Evolutionary conservation across 2,888 invertebrate species (phyloP), one percentile per base, ranked within the genome.

Genomic region (Serrognathus titanus): DNA sequence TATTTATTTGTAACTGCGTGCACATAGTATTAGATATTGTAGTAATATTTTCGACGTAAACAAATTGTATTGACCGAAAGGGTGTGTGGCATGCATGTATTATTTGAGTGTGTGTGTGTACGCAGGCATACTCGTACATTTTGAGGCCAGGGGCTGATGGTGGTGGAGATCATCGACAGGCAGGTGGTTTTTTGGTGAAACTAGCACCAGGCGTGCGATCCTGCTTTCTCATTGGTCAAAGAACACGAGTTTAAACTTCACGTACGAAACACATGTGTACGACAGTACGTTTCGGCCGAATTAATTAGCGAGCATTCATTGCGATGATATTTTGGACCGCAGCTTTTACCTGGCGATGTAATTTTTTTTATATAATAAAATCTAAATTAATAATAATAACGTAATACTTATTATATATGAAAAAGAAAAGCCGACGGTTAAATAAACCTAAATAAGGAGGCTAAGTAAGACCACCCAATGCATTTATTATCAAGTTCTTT

Each of bases 151-250:
- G 46, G 55, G 55, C 53, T 55, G 50, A 49, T 55, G 43, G 59
- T 64, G 63, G 67, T 61, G 63, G 63, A 68, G 66, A 69, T 66
- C 65, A 64, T 67, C 66, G 61, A 62, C 63, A 63, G 69, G 75
- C 74, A 74, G 74, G 74, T 74, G 74, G 73, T 71, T 72, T 69
- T 54, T 69, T 61, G 63, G 63, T 61, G 62, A 66, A 59, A 62
- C 66, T 65, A 67, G 71, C 72, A 73, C 70, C 71, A 69, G 73
- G 71, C 71, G 71, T 68, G 68, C 67, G 57, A 61, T 67, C 63
- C 70, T 66, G 63, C 54, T 48, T 61, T 66, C 67, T 64, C 66
- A 75, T 75, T 75, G 75, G 75, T 65, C 66, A 67, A 60, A 63
- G 61, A 71, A 71, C 72, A 73, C 72, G 72, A 74, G 72, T 68